Evolutionary conservation across 1,140 invertebrate genomes (phyloP), one percentile per base, ranked within the genome.

Genomic region (Pseudobourletiella spinata): DNA sequence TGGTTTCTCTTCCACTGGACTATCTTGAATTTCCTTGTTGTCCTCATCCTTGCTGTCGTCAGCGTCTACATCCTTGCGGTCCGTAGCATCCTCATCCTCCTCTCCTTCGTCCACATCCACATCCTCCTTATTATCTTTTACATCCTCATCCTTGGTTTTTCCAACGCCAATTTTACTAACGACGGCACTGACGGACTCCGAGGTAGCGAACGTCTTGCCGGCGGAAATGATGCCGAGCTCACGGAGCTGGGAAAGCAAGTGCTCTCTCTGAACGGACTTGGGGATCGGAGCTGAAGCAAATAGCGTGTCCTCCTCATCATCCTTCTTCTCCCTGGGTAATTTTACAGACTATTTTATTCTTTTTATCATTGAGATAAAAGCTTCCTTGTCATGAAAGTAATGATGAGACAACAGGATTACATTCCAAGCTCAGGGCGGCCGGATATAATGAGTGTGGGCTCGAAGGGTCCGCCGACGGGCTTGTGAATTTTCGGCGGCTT

Each of bases 381-480:
- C 32, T 39, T 39, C 32, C n/a, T 39, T 39, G n/a, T n/a, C 35
- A 42, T 14, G 18, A 42, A 42, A 14, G 14, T 39, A 39, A 39
- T 8, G 8, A 39, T 39, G 8, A 39, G 32, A 39, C 8, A n/a
- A n/a, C n/a, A 11, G 32, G 14, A 22, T 25, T 52, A 52, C 52
- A 55, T 55, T 35, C 52, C 52, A 14, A 55, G 52, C 39, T 55
- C 52, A 2, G 52, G 52, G 3, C 52, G 4, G 8, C 52, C 52
- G 2, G 52, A 55, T 3, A 55, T 55, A 2, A 55, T 6, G 3
- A 55, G 3, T 11, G 8, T 6, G 4, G 52, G 26, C 25, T 55
- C 52, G 39, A 55, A 55, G 2, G 52, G 52, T 18, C 52, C 52
- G 3, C 52, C 52, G n/a, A 32, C 4, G 11, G 52, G 18, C 22